Base-by-base conservation (phyloP, 1,140 invertebrate species). In the Asbolus verrucosus region DNA sequence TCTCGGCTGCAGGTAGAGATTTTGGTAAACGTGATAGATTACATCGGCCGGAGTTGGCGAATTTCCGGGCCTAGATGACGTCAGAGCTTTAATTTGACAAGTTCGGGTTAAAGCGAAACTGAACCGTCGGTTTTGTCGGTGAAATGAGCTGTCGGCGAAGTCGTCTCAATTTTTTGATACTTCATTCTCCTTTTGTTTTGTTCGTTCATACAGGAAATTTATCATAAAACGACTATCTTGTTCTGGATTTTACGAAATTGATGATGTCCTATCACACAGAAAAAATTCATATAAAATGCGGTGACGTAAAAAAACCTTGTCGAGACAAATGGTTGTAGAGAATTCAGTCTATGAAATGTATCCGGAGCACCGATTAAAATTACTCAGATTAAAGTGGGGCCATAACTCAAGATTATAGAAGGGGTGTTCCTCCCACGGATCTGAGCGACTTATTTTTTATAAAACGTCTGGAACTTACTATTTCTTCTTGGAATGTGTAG, bases 371-470 rank as follows among this genome's bases (percentile, higher is more conserved):
- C 46, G 46, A 54, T 54, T 54, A 54, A 54, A 54, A 54, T 54
- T 54, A 54, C 46, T 54, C 46, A 54, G 46, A 54, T 54, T 54
- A 54, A 54, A 54, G 46, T 50, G 43, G n/a, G 6, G 19, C 46
- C 46, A 54, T 54, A 27, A 54, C 18, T 54, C 46, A 54, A 54
- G 46, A 54, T 54, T 54, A 54, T 54, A 27, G n/a, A 54, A 24
- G 21, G 46, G 19, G 15, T 50, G 8, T 36, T 21, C n/a, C 13
- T 11, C n/a, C n/a, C n/a, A n/a, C n/a, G n/a, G 46, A 9, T 24
- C 18, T 9, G 2, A 36, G 33, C 6, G 11, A 36, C n/a, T 36
- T 11, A 36, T 11, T 6, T 36, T n/a, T 36, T 6, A n/a, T 36
- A n/a, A 14, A 54, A 6, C 24, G 46, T 54, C 19, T 54, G 46